Conservation (phyloP, 2,113 vertebrate genomes). For the Corapipo altera region DNA sequence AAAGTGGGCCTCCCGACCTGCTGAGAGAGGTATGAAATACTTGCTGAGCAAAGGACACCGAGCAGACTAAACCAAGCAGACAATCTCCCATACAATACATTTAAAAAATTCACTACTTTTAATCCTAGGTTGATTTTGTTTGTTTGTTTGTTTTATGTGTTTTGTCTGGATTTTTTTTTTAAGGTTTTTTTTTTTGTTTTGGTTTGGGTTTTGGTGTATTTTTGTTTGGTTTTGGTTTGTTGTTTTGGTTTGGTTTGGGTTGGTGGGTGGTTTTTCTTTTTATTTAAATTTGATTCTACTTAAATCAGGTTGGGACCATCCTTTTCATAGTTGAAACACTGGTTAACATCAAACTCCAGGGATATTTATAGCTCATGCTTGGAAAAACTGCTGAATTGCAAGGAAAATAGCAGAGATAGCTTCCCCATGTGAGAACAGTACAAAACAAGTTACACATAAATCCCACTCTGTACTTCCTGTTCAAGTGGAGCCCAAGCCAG, state of each 20-base stretch:
- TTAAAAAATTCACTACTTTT: neutral
- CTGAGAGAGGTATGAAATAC: accelerated
- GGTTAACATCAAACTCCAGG: neutral
- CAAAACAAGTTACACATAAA: neutral
- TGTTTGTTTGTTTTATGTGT: neutral
- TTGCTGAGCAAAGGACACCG: neutral
- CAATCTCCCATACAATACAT: no score
- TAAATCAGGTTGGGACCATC: neutral
- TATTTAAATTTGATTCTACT: neutral
- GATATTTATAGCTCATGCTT: neutral
- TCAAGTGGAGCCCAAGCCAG: neutral
- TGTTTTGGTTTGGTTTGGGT: neutral
- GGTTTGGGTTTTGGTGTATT: no score
- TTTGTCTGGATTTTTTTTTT: neutral
- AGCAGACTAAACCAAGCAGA: neutral
- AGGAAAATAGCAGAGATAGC: neutral
- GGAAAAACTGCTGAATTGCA: neutral
- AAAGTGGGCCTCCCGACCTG: accelerated
- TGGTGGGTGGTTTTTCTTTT: neutral
- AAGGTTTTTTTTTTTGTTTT: neutral
- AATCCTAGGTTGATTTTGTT: neutral
- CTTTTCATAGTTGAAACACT: neutral
- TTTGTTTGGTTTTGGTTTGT: neutral
- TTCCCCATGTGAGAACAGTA: neutral
- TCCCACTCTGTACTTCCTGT: neutral